Conservation (phyloP, 1,140 invertebrate genomes). For the Parapsyche elsis region DNA sequence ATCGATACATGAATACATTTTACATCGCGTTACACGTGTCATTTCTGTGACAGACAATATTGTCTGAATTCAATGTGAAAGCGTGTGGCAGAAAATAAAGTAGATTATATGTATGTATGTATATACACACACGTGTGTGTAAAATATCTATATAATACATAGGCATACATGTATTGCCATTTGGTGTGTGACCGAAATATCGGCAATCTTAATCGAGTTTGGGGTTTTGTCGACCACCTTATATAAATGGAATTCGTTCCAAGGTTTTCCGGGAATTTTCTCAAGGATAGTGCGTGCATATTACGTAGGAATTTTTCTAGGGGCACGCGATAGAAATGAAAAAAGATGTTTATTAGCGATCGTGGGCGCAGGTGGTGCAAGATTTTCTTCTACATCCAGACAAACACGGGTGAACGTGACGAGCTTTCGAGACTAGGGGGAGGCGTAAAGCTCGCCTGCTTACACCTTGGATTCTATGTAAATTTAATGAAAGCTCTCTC, state of each 20-base stretch:
- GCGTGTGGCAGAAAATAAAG: not conserved
- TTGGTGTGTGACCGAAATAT: too few species aligned
- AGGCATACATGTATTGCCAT: too few species aligned
- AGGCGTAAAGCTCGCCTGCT: constrained; percentile 7
- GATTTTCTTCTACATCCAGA: constrained; percentile 17
- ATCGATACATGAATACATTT: not conserved
- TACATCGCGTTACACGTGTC: not conserved
- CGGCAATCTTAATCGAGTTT: too few species aligned
- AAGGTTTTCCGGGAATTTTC: not conserved
- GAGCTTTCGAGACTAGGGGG: constrained; percentile 8
- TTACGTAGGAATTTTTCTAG: constrained; percentile 11
- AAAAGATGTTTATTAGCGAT: constrained; percentile 44
- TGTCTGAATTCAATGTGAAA: not conserved
- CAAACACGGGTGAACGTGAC: constrained; percentile 40
- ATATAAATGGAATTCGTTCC: too few species aligned
- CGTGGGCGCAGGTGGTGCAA: constrained; percentile 35
- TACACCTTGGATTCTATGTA: constrained; percentile 18
- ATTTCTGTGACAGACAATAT: constrained; percentile 1
- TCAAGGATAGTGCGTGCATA: constrained; percentile 6
- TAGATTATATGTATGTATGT: not conserved
- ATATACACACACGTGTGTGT: too few species aligned
- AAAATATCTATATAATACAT: too few species aligned
- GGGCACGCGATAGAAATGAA: constrained; percentile 38
- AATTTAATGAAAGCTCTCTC: constrained; percentile 40
- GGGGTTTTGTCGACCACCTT: too few species aligned